These are phyloP conservation scores for Anableps anableps DNA, from an alignment of 2,797 vertebrate genomes.

Conservation along the genomic window DNA sequence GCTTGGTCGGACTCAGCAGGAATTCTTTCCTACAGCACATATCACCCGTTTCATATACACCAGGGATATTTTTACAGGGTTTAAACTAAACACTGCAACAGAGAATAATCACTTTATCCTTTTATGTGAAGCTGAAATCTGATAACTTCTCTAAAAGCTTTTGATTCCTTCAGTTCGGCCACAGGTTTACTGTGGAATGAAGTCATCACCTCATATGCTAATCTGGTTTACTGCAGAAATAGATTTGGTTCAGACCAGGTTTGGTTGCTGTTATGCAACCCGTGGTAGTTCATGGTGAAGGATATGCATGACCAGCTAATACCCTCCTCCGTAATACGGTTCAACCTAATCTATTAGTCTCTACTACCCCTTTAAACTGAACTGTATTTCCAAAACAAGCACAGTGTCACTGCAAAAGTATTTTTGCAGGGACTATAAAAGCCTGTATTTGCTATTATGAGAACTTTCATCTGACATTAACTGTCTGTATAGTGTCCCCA, in stretches of 20 bases:
- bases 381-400: slow-evolving; percentile 42
- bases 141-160: slow-evolving; percentile 49
- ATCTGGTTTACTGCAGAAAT: slow-evolving; percentile 69
- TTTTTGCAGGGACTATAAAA: slow-evolving; percentile 30
- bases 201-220: slow-evolving; percentile 55
- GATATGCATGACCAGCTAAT: slow-evolving; percentile 57
- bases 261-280: slow-evolving; percentile 68
- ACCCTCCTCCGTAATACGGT: slow-evolving; percentile 40
- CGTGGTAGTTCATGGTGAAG: slow-evolving; percentile 55
- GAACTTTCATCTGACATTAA: slow-evolving; percentile 17
- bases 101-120: slow-evolving; percentile 48
- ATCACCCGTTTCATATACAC: slow-evolving; percentile 46
- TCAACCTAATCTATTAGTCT: slow-evolving; percentile 52
- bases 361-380: slow-evolving; percentile 46
- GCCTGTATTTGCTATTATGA: slow-evolving; percentile 12
- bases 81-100: slow-evolving; percentile 41
- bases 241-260: slow-evolving; percentile 56
- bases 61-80: slow-evolving; percentile 59
- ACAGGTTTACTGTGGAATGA: slow-evolving; percentile 69
- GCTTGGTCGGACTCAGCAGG: slow-evolving; percentile 60
- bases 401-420: slow-evolving; percentile 12
- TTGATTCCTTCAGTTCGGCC: slow-evolving; percentile 54
- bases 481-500: slow-evolving; percentile 6
- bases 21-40: slow-evolving; percentile 75
- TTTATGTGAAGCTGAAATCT: slow-evolving; percentile 51